Evolutionary conservation across 2,888 invertebrate species (phyloP), one percentile per base, ranked within the genome.

Genomic region (Lasioglossum oenotherae): DNA sequence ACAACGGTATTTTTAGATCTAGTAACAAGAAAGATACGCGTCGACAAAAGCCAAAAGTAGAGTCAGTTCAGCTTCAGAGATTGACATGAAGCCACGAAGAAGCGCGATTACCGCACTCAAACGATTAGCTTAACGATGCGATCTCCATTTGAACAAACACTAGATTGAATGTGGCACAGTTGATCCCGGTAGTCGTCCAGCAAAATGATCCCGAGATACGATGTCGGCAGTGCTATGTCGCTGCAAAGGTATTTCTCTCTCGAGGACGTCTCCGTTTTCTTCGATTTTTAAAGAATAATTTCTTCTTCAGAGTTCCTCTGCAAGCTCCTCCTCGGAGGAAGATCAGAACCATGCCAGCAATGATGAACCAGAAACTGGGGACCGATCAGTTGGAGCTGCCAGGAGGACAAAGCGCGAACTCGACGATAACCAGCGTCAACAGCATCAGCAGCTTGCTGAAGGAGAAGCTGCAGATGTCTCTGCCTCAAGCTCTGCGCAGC

Each of bases 361-460:
- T 96, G 93, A 93, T 96, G 85, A 95, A 96, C 44, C 96, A 97
- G 77, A 96, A 96, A 84, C 95, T 95, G 92, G 96, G 95, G 90
- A 96, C 96, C 93, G 96, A 95, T 94, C 96, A 86, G 19, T 96
- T 91, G 91, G 92, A 92, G 85, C 84, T 95, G 87, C 93, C 95
- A 41, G 97, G 96, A 57, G 96, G 96, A 35, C 97, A 97, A 83
- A 97, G 97, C 3, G 97, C 97, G 0, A 97, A 96, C 88, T 97
- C 98, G 92, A 98, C 98, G 10, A 97, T 98, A 92, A 98, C 98
- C 0, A 98, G 98, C 73, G 97, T 98, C 91, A 98, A 98, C 95
- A 98, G 98, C 0, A 96, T 98, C 89, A 98, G 98, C 83, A 98
- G 98, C 93, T 95, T 98, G 79, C 96, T 98, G 23, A 97, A 97